Evolutionary conservation across 2,113 vertebrate species (phyloP).

Genomic region (Pseudopipra pipra): DNA sequence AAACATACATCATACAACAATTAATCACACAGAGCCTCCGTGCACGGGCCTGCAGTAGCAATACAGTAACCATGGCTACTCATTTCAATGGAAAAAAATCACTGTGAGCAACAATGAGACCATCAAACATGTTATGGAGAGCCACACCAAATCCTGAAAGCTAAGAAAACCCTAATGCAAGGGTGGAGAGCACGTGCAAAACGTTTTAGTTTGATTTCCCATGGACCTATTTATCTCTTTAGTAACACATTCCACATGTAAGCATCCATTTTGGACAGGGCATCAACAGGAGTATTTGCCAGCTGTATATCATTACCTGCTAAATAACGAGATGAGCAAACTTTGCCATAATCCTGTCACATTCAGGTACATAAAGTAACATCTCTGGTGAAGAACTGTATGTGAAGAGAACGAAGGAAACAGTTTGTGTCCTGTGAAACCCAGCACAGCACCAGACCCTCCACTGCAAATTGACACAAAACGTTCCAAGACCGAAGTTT

Average conservation of each 20-base stretch:
- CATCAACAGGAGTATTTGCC: neutral
- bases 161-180: neutral
- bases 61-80: constrained; percentile 20
- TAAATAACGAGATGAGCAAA: neutral
- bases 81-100: constrained; percentile 1
- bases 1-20: neutral
- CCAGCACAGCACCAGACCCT: neutral
- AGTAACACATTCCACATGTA: neutral
- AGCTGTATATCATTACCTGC: neutral
- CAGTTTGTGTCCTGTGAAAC: neutral
- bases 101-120: neutral
- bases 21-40: neutral
- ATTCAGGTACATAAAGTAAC: neutral
- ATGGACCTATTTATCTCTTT: neutral
- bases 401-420: neutral
- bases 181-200: neutral
- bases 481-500: fast-evolving
- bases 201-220: neutral
- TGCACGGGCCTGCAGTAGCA: neutral
- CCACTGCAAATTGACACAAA: neutral
- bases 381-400: neutral
- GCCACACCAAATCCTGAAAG: neutral
- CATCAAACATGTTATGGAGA: neutral
- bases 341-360: neutral
- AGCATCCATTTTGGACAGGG: neutral